Base-by-base conservation (phyloP, 1,140 invertebrate genomes). In the Drosophila parabipectinata region DNA sequence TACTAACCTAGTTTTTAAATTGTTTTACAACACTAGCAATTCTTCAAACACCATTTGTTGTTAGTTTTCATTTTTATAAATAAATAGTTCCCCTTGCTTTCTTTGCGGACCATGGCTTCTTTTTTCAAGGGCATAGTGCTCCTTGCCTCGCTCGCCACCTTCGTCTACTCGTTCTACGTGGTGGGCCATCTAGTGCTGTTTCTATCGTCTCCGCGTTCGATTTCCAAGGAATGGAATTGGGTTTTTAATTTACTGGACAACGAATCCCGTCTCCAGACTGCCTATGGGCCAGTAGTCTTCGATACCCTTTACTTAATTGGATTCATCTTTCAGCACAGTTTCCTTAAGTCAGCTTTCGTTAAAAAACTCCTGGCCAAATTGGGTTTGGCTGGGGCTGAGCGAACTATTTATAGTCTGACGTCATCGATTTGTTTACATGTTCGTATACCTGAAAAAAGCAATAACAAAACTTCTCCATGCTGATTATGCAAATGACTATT, bases 261-360 rank as follows among this genome's bases (percentile, higher is more conserved):
- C 26, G 72, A 72, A 26, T 87, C 85, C 0, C 78, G 79, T 9
- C 15, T 92, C 47, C 80, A 92, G 50, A 90, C 91, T 12, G 77
- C 88, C 5, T 91, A 89, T 74, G 83, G 83, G 7, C 80, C 91
- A 1, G 75, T 94, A n/a, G 50, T 93, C 3, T 68, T 87, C 28
- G 84, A 94, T 63, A 90, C 89, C 0, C 82, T 90, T n/a, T 91
- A 93, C 9, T 12, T 94, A 15, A 92, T 92, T 55, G 72, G 78
- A 9, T 94, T 94, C 56, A 92, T 94, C 44, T 77, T 94, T 0
- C 93, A 94, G 72, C 93, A 94, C 52, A 93, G 93, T 41, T 60
- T 93, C 1, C 92, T 94, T 92, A 92, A 93, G 34, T 93, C 75
- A 76, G 69, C 91, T 4, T 39, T 89, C 12, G 58, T 93, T 0